These are phyloP conservation scores for Yponomeuta plumbellus DNA, from an alignment of 2,888 invertebrate genomes.

Conservation along the genomic window DNA sequence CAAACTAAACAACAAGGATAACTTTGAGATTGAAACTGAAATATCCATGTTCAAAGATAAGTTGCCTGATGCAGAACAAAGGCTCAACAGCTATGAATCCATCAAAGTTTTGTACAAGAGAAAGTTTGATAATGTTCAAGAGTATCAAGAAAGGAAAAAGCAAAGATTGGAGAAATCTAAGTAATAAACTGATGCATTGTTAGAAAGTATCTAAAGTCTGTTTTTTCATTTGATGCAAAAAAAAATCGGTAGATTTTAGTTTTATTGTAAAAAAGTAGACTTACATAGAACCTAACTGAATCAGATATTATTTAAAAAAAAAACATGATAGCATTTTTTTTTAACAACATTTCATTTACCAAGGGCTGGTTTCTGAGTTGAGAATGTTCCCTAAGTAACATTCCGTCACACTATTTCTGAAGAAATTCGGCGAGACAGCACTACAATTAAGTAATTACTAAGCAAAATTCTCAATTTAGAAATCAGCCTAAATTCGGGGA, in stretches of 20 bases:
- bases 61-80: conserved; percentile 20
- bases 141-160: conserved; percentile 86
- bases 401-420: no score
- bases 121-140: conserved; percentile 87
- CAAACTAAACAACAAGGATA: conserved; percentile 37
- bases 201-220: not conserved
- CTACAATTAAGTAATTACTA: no score
- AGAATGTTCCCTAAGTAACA: no score
- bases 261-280: no score
- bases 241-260: not conserved
- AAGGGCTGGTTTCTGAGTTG: no score
- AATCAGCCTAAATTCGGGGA: not conserved
- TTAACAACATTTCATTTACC: no score
- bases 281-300: no score
- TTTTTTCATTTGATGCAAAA: no score
- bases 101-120: conserved; percentile 83
- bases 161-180: conserved; percentile 76
- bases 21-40: conserved; percentile 32
- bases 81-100: conserved; percentile 38
- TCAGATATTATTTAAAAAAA: no score
- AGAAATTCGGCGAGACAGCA: no score
- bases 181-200: conserved; percentile 23
- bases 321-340: no score
- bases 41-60: conserved; percentile 43
- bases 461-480: no score